Conservation (phyloP, 2,797 vertebrate species). For the Argya squamiceps region DNA sequence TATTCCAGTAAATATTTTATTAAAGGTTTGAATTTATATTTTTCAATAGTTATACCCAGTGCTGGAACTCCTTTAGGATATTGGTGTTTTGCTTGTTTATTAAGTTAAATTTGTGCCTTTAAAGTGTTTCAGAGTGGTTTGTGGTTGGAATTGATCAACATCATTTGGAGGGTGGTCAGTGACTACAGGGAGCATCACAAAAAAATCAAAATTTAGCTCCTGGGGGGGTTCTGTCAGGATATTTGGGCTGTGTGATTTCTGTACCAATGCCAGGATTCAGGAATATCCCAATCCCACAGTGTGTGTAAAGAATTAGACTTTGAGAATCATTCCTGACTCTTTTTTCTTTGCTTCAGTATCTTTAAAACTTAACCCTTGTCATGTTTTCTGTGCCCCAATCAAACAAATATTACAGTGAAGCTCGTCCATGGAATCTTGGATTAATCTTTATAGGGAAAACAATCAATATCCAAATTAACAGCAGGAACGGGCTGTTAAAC, state of each 20-base stretch:
- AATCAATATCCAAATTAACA: background rate
- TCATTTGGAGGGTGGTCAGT: rapidly evolving
- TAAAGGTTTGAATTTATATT: background rate
- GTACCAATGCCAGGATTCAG: too few relatives aligned
- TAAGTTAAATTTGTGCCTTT: background rate
- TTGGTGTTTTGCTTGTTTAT: background rate
- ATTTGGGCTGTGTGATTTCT: background rate
- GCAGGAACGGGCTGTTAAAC: background rate
- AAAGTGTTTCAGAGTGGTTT: background rate
- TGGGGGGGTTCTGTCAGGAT: rapidly evolving
- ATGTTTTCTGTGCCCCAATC: rapidly evolving
- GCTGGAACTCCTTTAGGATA: background rate
- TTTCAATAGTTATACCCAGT: background rate
- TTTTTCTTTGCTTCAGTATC: background rate
- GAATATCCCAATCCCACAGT: rapidly evolving
- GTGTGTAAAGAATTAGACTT: background rate
- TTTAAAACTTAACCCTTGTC: background rate
- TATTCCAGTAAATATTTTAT: background rate
- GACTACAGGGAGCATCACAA: background rate
- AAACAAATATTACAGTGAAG: background rate
- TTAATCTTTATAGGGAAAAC: background rate
- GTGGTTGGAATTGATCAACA: background rate
- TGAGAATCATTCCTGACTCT: background rate
- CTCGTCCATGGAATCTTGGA: background rate
- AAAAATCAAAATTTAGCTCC: background rate